These are phyloP conservation scores for Dusona sp. DNA, from an alignment of 2,888 invertebrate genomes.

Conservation along the genomic window DNA sequence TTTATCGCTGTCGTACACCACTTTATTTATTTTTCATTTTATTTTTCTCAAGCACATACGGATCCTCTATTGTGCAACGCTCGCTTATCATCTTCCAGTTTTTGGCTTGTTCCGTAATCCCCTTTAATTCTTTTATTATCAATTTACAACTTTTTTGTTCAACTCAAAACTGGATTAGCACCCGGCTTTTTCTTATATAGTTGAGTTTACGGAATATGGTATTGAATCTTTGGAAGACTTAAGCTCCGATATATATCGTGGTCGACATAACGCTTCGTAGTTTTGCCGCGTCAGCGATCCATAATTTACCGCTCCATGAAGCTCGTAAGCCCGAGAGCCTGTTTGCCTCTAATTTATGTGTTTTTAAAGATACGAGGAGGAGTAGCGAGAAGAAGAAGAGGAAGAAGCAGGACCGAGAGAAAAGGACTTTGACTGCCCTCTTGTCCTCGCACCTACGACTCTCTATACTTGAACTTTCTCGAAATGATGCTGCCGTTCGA, in stretches of 20 bases:
- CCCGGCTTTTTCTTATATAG: not conserved
- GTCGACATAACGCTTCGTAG: slow-evolving; percentile 69
- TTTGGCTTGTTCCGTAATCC: not conserved
- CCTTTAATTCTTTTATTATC: not conserved
- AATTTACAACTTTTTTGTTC: not conserved
- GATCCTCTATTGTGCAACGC: slow-evolving; percentile 44
- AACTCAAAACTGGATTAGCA: not conserved
- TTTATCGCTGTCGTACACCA: slow-evolving; percentile 67
- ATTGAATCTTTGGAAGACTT: slow-evolving; percentile 45
- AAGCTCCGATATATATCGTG: slow-evolving; percentile 32
- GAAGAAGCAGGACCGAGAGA: slow-evolving; percentile 68
- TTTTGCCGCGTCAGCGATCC: slow-evolving; percentile 79
- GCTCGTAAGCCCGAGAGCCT: slow-evolving; percentile 74
- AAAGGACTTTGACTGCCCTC: slow-evolving; percentile 48
- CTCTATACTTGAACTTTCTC: slow-evolving; percentile 11
- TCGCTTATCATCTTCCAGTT: slow-evolving; percentile 35
- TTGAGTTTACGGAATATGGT: slow-evolving; percentile 16
- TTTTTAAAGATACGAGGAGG: slow-evolving; percentile 81
- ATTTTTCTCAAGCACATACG: slow-evolving; percentile 19
- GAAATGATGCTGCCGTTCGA: slow-evolving; percentile 19
- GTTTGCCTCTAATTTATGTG: slow-evolving; percentile 84
- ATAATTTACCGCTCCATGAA: slow-evolving; percentile 82
- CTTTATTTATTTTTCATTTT: slow-evolving; percentile 58
- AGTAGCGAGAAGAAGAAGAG: slow-evolving; percentile 63
- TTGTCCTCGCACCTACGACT: slow-evolving; percentile 43